Base-by-base conservation (phyloP, 2,113 vertebrate genomes). In the Anarhynchus alexandrinus region DNA sequence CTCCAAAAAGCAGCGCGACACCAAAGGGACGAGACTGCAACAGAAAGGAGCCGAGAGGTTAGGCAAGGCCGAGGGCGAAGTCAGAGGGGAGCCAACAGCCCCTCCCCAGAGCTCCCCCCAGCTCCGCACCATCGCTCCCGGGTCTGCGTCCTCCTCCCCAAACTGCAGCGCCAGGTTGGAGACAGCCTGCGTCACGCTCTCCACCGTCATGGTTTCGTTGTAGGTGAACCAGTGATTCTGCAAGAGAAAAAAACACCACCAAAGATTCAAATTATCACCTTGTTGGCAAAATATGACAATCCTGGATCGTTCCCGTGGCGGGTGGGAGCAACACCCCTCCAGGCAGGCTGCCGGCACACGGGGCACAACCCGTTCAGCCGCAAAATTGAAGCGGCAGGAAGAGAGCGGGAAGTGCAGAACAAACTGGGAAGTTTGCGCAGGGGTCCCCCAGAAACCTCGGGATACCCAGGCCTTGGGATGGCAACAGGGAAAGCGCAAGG, bases 141-240 rank as follows among this genome's bases (percentile, higher is more conserved):
- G 99, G 93, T 99, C 99, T 9, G 99, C 99, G 6, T 99, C 99
- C 91, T 99, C 99, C 97, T 99, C 99, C 91, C 99, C 99, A 58
- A 99, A 99, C 98, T 99, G 99, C 90, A 99, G 98, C 1, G 99
- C 99, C 94, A 99, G 97, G 97, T 99, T 99, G 77, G 99, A 99
- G 78, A 99, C 99, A 3, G 99, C 99, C 95, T 99, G 99, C 5
- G 99, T 99, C 97, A 99, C 99, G 15, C 99, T 99, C 97, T 99
- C 99, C 94, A 99, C 99, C 0, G 99, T 99, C 99, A 99, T 99
- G 1, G 98, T 99, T 95, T 99, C 99, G 23, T 99, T 99, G 97
- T 99, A 99, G 77, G 99, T 99, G 95, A 99, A 99, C 99, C 99
- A 99, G 94, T 99, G 99, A 97, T 99, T 99, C 99, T 99, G 92